phyloP scores from a whole-genome alignment of 2,797 vertebrate genomes.

The Myioborus melanocephalus region DNA sequence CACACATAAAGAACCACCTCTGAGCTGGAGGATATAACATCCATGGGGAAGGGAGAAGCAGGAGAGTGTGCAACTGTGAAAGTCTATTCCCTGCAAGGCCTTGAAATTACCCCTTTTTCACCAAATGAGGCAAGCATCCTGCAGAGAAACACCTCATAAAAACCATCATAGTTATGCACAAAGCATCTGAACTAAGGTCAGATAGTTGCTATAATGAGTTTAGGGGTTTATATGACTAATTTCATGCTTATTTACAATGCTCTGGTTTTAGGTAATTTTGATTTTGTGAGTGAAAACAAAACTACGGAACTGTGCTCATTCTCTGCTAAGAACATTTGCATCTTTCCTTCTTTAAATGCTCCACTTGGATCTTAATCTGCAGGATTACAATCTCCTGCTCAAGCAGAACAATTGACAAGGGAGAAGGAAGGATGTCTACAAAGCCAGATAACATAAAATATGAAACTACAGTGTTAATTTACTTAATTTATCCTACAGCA shows the following conservation, averaged over 20 bases:
- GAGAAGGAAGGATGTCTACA: not conserved
- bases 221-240: not conserved
- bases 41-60: not conserved
- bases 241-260: not conserved
- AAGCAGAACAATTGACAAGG: not conserved
- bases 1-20: not conserved
- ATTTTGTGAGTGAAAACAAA: not conserved
- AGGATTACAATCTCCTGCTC: not conserved
- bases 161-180: not conserved
- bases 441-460: not conserved
- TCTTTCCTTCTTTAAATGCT: not conserved
- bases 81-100: not conserved
- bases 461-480: not conserved
- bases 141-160: not conserved
- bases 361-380: not conserved
- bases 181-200: not conserved
- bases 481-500: not conserved
- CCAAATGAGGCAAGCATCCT: not conserved
- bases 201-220: not conserved
- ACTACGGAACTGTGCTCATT: not conserved
- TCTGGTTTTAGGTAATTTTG: not conserved
- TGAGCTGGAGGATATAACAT: not conserved
- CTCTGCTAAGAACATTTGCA: not conserved
- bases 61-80: not conserved
- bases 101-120: not conserved